These are phyloP conservation scores for Adelphocoris suturalis DNA, from an alignment of 2,888 invertebrate species.

Conservation along the genomic window DNA sequence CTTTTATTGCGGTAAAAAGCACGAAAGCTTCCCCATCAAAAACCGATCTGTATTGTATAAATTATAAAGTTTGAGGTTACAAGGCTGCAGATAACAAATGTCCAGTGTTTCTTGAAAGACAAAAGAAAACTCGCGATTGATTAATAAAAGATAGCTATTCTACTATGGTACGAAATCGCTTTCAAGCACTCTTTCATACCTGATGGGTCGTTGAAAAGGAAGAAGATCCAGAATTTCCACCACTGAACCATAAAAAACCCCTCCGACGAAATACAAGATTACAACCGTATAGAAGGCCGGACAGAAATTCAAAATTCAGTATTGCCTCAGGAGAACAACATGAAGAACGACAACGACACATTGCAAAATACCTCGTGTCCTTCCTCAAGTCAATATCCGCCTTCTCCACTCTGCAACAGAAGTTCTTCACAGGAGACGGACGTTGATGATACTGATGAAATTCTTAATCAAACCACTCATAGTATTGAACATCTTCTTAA, in stretches of 20 bases:
- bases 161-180: neutral
- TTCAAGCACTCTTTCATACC: neutral
- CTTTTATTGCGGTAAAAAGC: conserved; percentile 4
- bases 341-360: neutral
- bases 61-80: neutral
- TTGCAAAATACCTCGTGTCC: neutral
- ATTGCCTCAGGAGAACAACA: neutral
- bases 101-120: conserved; percentile 16
- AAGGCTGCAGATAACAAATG: neutral
- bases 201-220: neutral
- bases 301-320: neutral
- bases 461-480: neutral
- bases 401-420: neutral
- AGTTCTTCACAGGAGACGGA: neutral
- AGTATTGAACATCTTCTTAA: neutral
- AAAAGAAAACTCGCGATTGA: neutral
- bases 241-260: neutral
- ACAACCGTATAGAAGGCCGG: conserved; percentile 18
- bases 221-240: conserved; percentile 12
- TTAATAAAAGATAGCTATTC: neutral
- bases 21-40: neutral
- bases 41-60: neutral
- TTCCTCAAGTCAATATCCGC: neutral
- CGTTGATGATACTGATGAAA: neutral
- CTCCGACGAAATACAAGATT: neutral